phyloP scores from a whole-genome alignment of 2,888 invertebrate genomes.

The Odontomyia ornata region DNA sequence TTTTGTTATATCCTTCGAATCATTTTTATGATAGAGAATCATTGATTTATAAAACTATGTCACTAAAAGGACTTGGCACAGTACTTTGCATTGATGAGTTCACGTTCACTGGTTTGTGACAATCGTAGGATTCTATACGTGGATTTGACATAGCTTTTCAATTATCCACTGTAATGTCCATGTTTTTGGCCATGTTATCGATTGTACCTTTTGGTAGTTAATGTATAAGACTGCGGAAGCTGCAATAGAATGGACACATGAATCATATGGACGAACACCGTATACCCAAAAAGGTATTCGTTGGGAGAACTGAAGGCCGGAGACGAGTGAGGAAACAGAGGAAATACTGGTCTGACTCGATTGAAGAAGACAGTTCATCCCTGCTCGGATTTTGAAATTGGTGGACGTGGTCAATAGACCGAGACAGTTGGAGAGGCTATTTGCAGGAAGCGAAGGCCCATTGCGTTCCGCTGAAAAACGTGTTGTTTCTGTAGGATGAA shows the following conservation, averaged over 20 bases:
- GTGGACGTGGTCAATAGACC: too few relatives aligned
- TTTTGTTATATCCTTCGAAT: constrained; percentile 44
- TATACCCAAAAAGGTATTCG: too few relatives aligned
- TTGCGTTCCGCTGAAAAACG: constrained; percentile 72
- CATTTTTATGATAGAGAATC: constrained; percentile 12
- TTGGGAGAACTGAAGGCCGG: too few relatives aligned
- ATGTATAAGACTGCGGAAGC: constrained; percentile 67
- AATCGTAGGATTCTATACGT: constrained; percentile 74
- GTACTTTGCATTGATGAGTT: constrained; percentile 79
- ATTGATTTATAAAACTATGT: constrained; percentile 57
- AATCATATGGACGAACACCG: constrained; percentile 72
- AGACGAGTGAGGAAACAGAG: too few relatives aligned
- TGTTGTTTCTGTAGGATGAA: constrained; percentile 72
- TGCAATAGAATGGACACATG: too few relatives aligned
- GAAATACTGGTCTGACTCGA: too few relatives aligned
- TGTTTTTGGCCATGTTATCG: constrained; percentile 50
- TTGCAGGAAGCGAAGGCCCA: too few relatives aligned
- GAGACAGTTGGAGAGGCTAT: too few relatives aligned
- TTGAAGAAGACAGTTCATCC: too few relatives aligned
- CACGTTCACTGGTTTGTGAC: constrained; percentile 72
- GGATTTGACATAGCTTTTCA: constrained; percentile 66
- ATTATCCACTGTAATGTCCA: constrained; percentile 58
- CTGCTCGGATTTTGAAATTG: too few relatives aligned
- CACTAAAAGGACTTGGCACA: constrained; percentile 75
- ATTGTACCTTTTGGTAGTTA: constrained; percentile 55